These are phyloP conservation scores for Podargus strigoides DNA, from an alignment of 2,797 vertebrate genomes.

Conservation along the genomic window DNA sequence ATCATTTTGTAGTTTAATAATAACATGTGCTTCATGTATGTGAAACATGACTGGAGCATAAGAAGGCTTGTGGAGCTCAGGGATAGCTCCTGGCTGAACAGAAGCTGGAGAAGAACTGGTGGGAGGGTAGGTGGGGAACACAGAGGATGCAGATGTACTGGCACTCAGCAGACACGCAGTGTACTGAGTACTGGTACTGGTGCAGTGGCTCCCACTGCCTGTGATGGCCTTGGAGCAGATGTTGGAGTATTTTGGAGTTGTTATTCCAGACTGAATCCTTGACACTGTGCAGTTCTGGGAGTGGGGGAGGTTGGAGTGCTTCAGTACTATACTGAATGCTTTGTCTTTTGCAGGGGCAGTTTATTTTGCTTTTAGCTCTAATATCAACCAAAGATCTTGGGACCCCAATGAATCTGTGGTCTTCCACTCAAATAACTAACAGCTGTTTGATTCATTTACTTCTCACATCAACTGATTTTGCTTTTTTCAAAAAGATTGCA, in stretches of 20 bases:
- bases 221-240: not conserved
- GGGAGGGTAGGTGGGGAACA: not conserved
- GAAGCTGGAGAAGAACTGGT: not conserved
- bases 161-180: not conserved
- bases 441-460: not conserved
- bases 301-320: not conserved
- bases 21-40: not conserved
- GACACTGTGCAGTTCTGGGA: not conserved
- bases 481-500: not conserved
- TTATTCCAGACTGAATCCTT: not conserved
- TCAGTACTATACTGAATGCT: not conserved
- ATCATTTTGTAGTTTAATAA: fast-evolving
- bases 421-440: not conserved
- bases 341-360: not conserved
- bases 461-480: not conserved
- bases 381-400: not conserved
- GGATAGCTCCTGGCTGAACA: not conserved
- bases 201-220: not conserved
- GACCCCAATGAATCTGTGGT: not conserved
- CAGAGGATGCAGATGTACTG: fast-evolving
- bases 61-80: not conserved
- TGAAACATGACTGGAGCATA: not conserved
- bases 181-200: fast-evolving
- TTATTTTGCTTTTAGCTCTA: not conserved
- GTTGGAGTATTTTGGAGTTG: not conserved